A percentile compares a stretch with the other conserved stretches of the same genome.
Conservation (phyloP, 2,113 vertebrate species). For the Scortum barcoo region DNA sequence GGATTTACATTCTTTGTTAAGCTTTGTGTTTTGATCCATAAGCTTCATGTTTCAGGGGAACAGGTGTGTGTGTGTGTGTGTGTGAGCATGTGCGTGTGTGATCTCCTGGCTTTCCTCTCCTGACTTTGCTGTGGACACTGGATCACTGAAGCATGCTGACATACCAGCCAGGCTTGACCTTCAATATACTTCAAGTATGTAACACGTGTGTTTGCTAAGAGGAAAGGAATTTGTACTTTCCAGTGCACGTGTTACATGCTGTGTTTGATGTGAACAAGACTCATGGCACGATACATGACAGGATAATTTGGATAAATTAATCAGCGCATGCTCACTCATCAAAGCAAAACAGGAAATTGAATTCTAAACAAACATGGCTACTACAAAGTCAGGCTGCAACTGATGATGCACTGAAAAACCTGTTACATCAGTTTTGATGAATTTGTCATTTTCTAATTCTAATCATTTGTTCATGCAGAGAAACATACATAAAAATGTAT, state of each 20-base stretch:
- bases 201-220: slow-evolving; percentile 1
- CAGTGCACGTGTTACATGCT: neutral
- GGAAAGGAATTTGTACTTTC: slow-evolving; percentile 5
- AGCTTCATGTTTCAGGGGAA: neutral
- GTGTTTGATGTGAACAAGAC: neutral
- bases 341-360: neutral
- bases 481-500: neutral
- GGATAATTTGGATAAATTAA: neutral
- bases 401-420: neutral
- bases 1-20: slow-evolving; percentile 7
- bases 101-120: neutral
- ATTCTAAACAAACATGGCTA: neutral
- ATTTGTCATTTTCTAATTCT: neutral
- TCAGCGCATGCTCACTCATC: neutral
- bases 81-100: neutral
- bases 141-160: slow-evolving; percentile 6
- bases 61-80: neutral
- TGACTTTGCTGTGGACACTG: neutral
- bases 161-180: slow-evolving; percentile 5
- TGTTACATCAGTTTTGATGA: neutral
- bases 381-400: neutral
- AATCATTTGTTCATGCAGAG: neutral
- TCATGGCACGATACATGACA: neutral
- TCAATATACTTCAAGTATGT: neutral
- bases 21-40: neutral